Conservation (phyloP, 2,888 invertebrate genomes). For the Oligia latruncula region DNA sequence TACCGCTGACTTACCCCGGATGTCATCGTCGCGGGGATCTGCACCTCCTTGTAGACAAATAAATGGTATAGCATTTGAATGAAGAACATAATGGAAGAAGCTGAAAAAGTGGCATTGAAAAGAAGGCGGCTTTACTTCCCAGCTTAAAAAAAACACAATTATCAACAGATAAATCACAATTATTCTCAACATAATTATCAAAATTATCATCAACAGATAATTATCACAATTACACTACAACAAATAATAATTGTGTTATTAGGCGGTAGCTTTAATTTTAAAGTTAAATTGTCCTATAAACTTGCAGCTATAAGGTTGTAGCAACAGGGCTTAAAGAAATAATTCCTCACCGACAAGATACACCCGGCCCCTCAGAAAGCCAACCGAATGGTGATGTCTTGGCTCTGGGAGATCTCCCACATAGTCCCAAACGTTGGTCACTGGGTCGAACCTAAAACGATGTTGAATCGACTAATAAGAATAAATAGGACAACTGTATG, state of each 20-base stretch:
- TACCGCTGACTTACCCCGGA: slow-evolving; percentile 89
- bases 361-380: slow-evolving; percentile 91
- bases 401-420: slow-evolving; percentile 93
- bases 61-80: neutral
- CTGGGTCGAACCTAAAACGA: slow-evolving; percentile 88
- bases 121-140: neutral
- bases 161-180: neutral
- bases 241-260: neutral
- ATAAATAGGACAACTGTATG: neutral
- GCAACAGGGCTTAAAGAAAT: neutral
- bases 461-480: neutral
- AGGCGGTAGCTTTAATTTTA: neutral
- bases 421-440: slow-evolving; percentile 91
- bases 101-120: neutral
- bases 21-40: slow-evolving; percentile 91
- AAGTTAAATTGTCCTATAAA: neutral
- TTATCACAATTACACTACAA: neutral
- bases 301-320: neutral
- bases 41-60: slow-evolving; percentile 89
- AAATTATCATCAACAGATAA: neutral
- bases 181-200: no score
- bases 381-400: slow-evolving; percentile 92
- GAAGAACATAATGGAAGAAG: neutral
- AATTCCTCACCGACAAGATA: slow-evolving; percentile 91
- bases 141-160: neutral